Evolutionary conservation across 2,113 vertebrate genomes (phyloP).

Genomic region (Silurus glanis): DNA sequence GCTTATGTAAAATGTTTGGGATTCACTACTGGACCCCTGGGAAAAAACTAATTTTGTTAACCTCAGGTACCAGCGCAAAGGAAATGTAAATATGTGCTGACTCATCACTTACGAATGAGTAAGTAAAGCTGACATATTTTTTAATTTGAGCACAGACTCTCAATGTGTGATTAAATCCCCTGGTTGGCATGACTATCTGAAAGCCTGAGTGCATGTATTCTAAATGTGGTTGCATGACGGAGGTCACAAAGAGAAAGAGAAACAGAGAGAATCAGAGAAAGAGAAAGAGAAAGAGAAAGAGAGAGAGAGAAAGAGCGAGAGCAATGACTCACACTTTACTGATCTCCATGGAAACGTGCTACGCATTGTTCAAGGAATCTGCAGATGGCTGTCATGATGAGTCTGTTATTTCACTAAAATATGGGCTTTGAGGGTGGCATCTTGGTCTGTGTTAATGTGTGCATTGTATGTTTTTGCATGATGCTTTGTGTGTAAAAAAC

Average conservation of each 20-base stretch:
- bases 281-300: background rate
- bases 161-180: background rate
- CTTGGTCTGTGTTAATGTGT: background rate
- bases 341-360: slow-evolving; percentile 46
- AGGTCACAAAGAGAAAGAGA: background rate
- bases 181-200: background rate
- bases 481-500: background rate
- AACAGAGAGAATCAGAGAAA: background rate
- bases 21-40: background rate
- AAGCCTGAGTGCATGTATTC: background rate
- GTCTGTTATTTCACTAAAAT: slow-evolving; percentile 31
- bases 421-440: slow-evolving; percentile 6
- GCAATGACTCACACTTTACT: slow-evolving; percentile 32
- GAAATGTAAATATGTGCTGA: background rate
- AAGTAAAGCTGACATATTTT: too few species aligned
- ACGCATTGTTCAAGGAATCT: slow-evolving; percentile 17
- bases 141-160: background rate
- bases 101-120: too few species aligned
- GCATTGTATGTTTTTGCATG: background rate
- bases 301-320: background rate
- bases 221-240: background rate
- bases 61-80: background rate
- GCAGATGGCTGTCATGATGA: slow-evolving; percentile 28
- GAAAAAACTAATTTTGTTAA: background rate
- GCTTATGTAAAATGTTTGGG: background rate